A percentile compares a stretch with the other conserved stretches of the same genome.
phyloP scores from a whole-genome alignment of 1,140 invertebrate species.

The Oedothorax gibbosus region DNA sequence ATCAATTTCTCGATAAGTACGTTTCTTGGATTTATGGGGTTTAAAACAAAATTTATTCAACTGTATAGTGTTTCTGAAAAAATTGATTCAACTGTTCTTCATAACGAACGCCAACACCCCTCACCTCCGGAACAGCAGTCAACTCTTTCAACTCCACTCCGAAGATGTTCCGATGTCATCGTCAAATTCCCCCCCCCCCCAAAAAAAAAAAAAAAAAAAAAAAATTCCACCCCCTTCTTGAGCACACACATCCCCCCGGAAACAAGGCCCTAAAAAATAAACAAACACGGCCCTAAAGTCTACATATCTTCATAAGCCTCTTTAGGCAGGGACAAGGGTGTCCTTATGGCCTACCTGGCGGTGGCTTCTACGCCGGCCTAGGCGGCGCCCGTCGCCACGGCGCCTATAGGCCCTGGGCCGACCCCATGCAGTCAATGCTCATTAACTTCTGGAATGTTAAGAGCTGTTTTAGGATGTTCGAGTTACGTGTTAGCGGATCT shows the following conservation, averaged over 20 bases:
- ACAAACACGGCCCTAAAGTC: conserved; percentile 20
- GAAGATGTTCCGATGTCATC: conserved; percentile 3
- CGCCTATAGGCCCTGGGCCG: conserved; percentile 18
- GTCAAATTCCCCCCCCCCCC: background rate
- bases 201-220: background rate
- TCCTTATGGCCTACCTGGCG: conserved; percentile 41
- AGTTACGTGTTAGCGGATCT: conserved; percentile 50
- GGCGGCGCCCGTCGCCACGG: conserved; percentile 20
- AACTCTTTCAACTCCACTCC: background rate
- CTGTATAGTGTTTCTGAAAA: no score
- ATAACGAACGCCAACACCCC: no score
- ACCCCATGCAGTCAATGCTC: conserved; percentile 48
- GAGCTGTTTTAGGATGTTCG: conserved; percentile 53
- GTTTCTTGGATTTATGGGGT: no score
- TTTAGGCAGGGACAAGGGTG: conserved; percentile 43
- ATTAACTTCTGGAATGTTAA: conserved; percentile 55
- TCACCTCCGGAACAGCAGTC: background rate
- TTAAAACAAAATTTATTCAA: no score
- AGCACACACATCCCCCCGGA: conserved; percentile 24
- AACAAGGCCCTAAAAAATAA: conserved; percentile 13
- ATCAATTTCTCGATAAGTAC: no score
- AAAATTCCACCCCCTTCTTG: conserved; percentile 3
- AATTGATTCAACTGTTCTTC: no score
- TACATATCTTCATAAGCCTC: conserved; percentile 50
- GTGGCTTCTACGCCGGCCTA: conserved; percentile 8